Conservation (phyloP, 2,888 invertebrate genomes). For the Eilema griseolum region DNA sequence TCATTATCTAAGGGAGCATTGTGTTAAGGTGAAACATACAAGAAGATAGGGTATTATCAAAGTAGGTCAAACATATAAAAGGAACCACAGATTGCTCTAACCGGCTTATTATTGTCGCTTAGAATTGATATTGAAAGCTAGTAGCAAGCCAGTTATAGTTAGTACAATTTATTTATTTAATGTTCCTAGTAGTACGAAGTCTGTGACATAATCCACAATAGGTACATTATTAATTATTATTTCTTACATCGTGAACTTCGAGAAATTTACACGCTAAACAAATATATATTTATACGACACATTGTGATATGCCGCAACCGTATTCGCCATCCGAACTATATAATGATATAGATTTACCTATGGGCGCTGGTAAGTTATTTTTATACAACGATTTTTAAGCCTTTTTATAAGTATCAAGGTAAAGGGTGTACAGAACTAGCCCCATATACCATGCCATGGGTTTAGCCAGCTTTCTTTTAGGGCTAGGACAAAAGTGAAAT, state of each 20-base stretch:
- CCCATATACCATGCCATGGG: no score
- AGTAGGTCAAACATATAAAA: constrained; percentile 76
- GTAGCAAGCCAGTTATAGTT: neutral
- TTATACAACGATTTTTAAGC: neutral
- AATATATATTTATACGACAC: no score
- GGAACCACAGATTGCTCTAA: constrained; percentile 46
- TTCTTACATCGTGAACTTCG: no score
- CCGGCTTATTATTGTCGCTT: constrained; percentile 15
- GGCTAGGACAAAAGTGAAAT: no score
- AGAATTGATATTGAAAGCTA: neutral
- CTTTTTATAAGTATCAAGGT: neutral
- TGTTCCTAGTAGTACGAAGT: neutral
- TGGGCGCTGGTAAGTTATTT: constrained; percentile 24
- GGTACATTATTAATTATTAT: neutral
- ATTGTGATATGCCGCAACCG: constrained; percentile 35
- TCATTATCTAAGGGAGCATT: no score
- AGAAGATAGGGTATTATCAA: no score
- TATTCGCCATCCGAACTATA: constrained; percentile 73
- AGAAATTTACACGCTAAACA: no score
- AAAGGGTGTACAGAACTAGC: no score
- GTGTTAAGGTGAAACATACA: no score
- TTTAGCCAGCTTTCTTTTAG: no score
- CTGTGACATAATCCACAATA: neutral
- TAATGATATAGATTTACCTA: constrained; percentile 33
- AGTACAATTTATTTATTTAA: neutral